These are phyloP conservation scores for Platygyra sinensis DNA, from an alignment of 64 coral and sea anemone genomes.

Conservation along the genomic window DNA sequence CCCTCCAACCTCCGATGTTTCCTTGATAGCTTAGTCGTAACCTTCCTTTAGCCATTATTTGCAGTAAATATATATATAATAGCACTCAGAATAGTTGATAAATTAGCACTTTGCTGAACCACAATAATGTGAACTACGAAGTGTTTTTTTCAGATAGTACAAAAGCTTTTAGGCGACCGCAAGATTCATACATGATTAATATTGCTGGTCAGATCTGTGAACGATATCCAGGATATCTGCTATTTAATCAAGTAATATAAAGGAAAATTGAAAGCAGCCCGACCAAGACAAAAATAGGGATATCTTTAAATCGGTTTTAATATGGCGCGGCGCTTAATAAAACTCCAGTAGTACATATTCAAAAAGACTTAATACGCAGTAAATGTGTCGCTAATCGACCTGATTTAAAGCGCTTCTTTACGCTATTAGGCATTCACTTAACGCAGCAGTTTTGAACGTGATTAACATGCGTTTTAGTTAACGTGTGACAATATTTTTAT, in stretches of 20 bases:
- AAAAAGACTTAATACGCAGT: neutral
- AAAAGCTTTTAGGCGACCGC: constrained; percentile 22
- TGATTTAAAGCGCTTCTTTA: too few relatives aligned
- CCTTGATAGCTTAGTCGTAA: neutral
- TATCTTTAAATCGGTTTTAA: constrained; percentile 18
- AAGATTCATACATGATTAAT: constrained; percentile 13
- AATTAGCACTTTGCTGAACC: constrained; percentile 46
- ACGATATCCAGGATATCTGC: neutral
- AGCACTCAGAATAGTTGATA: constrained; percentile 3
- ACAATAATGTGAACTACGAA: constrained; percentile 22
- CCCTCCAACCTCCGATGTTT: neutral
- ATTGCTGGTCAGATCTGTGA: neutral
- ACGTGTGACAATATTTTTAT: too few relatives aligned
- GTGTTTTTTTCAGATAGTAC: neutral
- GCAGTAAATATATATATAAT: neutral
- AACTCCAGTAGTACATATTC: neutral
- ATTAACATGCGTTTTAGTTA: too few relatives aligned
- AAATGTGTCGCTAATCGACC: neutral
- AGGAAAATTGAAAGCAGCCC: neutral
- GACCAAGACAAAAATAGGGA: neutral
- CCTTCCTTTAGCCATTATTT: neutral
- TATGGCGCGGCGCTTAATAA: neutral
- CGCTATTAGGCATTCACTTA: too few relatives aligned
- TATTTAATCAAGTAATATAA: constrained; percentile 4
- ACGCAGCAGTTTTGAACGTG: too few relatives aligned